phyloP scores from a whole-genome alignment of 2,888 invertebrate genomes.

The Leptinotarsa peninsularis region DNA sequence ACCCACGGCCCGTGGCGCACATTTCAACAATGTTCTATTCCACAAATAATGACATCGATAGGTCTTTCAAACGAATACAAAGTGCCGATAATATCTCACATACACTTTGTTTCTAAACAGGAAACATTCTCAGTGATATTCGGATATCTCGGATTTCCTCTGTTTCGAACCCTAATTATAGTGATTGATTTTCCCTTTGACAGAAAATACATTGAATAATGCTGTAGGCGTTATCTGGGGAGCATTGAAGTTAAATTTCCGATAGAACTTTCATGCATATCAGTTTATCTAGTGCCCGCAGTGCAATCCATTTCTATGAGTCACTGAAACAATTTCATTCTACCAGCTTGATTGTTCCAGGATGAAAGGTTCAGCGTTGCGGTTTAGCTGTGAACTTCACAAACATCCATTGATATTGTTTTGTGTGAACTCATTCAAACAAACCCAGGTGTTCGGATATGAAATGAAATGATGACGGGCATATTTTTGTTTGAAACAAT shows the following conservation, averaged over 20 bases:
- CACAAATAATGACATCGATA: no score
- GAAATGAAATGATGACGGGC: not conserved
- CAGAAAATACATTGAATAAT: not conserved
- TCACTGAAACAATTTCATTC: conserved; percentile 12
- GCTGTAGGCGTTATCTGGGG: not conserved
- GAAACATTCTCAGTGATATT: no score
- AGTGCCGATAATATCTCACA: no score
- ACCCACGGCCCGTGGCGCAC: no score
- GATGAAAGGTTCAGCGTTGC: not conserved
- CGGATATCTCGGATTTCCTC: not conserved
- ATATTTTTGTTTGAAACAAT: not conserved
- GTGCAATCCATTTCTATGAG: conserved; percentile 1
- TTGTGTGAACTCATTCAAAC: not conserved
- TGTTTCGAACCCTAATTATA: not conserved
- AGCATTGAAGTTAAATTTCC: not conserved
- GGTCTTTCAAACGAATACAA: no score
- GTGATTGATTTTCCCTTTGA: not conserved
- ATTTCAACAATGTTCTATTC: no score
- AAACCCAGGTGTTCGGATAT: not conserved
- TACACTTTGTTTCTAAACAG: no score
- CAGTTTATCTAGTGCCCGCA: conserved; percentile 1
- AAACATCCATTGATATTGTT: conserved; percentile 2
- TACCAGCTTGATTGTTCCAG: conserved; percentile 11
- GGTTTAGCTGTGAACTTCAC: not conserved
- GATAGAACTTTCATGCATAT: conserved; percentile 2